These are phyloP conservation scores for Cephus cinctus DNA, from an alignment of 1,140 invertebrate species.

Conservation along the genomic window DNA sequence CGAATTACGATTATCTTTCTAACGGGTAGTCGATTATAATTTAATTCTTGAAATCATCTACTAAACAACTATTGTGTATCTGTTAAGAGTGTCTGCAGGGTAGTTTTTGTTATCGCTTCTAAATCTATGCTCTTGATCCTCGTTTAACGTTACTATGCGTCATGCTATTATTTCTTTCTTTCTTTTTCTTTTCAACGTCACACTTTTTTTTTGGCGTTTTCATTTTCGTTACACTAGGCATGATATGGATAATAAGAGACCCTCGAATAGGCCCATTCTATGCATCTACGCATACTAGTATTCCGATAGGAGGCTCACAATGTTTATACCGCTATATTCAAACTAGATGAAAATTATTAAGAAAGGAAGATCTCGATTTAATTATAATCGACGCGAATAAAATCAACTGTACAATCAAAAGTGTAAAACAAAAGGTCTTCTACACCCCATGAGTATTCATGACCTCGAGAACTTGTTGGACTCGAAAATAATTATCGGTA, in stretches of 20 bases:
- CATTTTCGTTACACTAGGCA: neutral
- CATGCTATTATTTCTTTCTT: neutral
- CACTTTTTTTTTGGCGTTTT: neutral
- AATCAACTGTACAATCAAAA: neutral
- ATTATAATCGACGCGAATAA: neutral
- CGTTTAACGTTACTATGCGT: neutral
- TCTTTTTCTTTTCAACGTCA: neutral
- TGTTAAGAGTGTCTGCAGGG: neutral
- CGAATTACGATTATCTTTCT: constrained; percentile 12
- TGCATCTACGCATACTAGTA: too few relatives aligned
- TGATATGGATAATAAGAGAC: neutral
- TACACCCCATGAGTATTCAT: too few relatives aligned
- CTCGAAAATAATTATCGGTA: too few relatives aligned
- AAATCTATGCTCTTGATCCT: neutral
- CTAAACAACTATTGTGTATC: constrained; percentile 12
- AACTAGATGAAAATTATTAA: neutral
- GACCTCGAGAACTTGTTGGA: too few relatives aligned
- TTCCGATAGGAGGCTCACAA: too few relatives aligned
- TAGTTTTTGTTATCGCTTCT: too few relatives aligned
- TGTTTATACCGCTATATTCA: neutral
- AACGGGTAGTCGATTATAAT: constrained; percentile 25
- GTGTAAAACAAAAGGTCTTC: too few relatives aligned
- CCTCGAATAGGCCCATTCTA: neutral
- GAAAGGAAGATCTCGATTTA: neutral
- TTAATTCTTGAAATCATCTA: too few relatives aligned